Evolutionary conservation across 2,888 invertebrate genomes (phyloP).

Genomic region (Choreutis nemorana): DNA sequence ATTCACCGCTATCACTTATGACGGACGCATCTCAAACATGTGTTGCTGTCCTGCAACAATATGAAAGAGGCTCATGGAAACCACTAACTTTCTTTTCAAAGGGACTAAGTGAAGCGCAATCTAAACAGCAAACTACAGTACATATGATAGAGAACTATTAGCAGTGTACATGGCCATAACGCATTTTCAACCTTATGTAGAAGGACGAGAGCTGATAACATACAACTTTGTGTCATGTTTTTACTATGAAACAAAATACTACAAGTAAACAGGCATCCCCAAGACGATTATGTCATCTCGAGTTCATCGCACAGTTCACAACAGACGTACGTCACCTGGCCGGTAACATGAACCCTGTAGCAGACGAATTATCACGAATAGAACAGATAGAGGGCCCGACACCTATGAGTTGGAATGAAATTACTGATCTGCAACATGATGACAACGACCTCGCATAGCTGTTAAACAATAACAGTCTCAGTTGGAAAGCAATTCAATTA

Average conservation of each 20-base stretch:
- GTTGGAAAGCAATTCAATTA: too few relatives aligned
- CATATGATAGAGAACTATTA: conserved; percentile 10
- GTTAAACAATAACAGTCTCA: too few relatives aligned
- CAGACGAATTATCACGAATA: conserved; percentile 3
- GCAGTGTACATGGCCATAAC: conserved; percentile 9
- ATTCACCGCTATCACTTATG: conserved; percentile 5
- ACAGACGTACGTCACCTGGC: conserved; percentile 5
- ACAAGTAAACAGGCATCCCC: conserved; percentile 4
- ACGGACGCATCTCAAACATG: conserved; percentile 7
- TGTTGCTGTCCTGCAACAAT: conserved; percentile 8
- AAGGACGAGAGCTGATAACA: conserved; percentile 6
- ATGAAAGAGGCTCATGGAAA: conserved; percentile 4
- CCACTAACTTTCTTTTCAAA: conserved; percentile 10
- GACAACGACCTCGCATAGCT: too few relatives aligned
- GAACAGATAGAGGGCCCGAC: too few relatives aligned
- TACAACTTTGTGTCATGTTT: too few relatives aligned
- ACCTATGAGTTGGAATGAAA: too few relatives aligned
- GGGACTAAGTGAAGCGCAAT: conserved; percentile 6
- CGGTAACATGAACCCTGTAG: conserved; percentile 2
- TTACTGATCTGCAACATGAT: too few relatives aligned
- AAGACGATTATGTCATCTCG: conserved; percentile 8
- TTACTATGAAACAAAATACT: conserved; percentile 9
- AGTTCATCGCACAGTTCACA: conserved; percentile 7
- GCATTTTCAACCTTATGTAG: conserved; percentile 6
- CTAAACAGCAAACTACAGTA: conserved; percentile 7